Conservation (phyloP, 2,113 vertebrate species). For the Takifugu bimaculatus region DNA sequence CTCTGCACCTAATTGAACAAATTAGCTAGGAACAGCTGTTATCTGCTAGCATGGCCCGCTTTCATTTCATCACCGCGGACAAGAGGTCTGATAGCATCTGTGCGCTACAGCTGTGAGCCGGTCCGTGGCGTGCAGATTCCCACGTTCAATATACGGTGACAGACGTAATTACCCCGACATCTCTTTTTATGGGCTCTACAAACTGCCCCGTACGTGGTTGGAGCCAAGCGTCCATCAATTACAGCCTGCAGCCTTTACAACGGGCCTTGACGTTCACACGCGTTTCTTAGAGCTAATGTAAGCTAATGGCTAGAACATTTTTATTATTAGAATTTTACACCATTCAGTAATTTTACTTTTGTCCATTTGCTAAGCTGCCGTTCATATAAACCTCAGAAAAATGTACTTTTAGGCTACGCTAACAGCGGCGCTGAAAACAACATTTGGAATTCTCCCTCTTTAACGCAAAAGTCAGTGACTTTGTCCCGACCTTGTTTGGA, state of each 20-base stretch:
- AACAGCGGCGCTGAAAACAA: too few species aligned
- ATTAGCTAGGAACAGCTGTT: conserved; percentile 77
- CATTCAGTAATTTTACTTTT: background rate
- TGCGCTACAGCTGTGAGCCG: conserved; percentile 73
- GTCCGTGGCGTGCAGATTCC: conserved; percentile 67
- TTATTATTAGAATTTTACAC: background rate
- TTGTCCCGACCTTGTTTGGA: too few species aligned
- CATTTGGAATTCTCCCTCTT: too few species aligned
- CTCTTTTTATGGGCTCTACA: conserved; percentile 77
- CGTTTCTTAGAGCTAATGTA: conserved; percentile 21
- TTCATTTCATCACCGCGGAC: conserved; percentile 72
- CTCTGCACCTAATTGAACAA: conserved; percentile 75
- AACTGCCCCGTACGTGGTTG: conserved; percentile 53
- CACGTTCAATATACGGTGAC: conserved; percentile 72
- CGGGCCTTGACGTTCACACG: conserved; percentile 6
- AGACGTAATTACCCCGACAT: conserved; percentile 78
- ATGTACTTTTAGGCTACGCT: too few species aligned
- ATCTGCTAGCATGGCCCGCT: conserved; percentile 78
- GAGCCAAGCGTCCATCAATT: conserved; percentile 72
- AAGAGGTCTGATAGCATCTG: conserved; percentile 77
- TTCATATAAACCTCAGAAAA: too few species aligned
- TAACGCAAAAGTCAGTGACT: too few species aligned
- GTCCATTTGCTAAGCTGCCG: background rate
- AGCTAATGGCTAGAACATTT: conserved; percentile 6
- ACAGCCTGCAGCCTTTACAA: conserved; percentile 30